Evolutionary conservation across 2,888 invertebrate species (phyloP), one percentile per base, ranked within the genome.

Genomic region (Mycogona germanica): DNA sequence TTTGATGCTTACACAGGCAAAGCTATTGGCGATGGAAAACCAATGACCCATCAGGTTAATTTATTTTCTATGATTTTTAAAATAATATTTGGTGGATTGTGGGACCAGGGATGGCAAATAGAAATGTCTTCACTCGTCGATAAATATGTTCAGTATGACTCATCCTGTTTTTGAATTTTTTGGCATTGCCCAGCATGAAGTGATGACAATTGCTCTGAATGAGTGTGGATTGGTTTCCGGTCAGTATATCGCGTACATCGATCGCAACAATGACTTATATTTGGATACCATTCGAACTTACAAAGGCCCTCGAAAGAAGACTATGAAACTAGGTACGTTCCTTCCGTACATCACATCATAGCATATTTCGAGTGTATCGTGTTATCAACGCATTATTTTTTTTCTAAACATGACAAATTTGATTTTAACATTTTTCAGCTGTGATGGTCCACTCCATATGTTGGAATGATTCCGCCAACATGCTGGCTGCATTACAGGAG

Each of bases 221-320:
- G 86, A 92, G 66, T 81, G 85, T 53, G 92, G 91, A 0, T 77
- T 81, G 0, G 67, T 81, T 0, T 78, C 76, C 32, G 87, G 88
- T 63, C 78, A 96, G 59, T 84, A 84, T 63, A 71, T 96, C 42
- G 91, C 91, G 0, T 73, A 96, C 55, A 75, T 96, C 26, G 97
- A 98, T 71, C 80, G 78, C 63, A 92, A 92, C 66, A 78, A 82
- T 62, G 95, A 96, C 70, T 73, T 96, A 17, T 87, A 84, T 67
- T 76, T 96, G 5, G 70, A 72, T 2, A 66, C 74, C 19, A 78
- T 87, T 2, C 78, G 84, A 19, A 30, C 30, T 12, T 19, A 40
- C 28, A 29, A 30, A 45, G 41, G 41, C 1, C 21, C 25, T 19
- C 28, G 23, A 23, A 54, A 37, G 30, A 23, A 32, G n/a, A 32